Evolutionary conservation across 2,113 vertebrate species (phyloP).

Genomic region (Alligator mississippiensis): DNA sequence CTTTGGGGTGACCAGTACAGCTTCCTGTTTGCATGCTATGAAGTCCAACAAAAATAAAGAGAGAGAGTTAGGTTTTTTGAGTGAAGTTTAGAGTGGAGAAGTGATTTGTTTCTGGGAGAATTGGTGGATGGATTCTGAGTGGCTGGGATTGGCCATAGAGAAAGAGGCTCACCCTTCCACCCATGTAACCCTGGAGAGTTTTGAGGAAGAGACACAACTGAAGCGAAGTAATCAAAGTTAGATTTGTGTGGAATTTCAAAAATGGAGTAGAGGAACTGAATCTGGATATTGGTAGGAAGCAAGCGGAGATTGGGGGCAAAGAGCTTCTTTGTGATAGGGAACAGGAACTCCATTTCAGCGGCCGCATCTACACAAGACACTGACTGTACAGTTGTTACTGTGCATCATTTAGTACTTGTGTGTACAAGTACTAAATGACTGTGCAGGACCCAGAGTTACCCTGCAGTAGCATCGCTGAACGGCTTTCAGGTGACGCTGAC

Average conservation of each 20-base stretch:
- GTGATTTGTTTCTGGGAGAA: neutral
- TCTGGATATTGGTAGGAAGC: neutral
- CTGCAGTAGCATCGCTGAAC: too few relatives aligned
- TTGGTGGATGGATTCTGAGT: neutral
- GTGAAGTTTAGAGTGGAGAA: neutral
- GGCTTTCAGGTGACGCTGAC: too few relatives aligned
- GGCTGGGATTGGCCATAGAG: neutral
- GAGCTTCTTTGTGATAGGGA: neutral
- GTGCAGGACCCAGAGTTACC: too few relatives aligned
- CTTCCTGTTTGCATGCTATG: neutral
- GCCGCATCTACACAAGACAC: too few relatives aligned
- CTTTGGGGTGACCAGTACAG: neutral
- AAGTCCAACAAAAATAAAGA: neutral
- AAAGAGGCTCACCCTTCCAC: accelerated
- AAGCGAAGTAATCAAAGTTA: neutral
- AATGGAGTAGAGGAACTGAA: neutral
- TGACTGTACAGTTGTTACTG: too few relatives aligned
- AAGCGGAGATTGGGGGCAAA: neutral
- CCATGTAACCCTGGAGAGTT: neutral
- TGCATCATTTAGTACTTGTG: too few relatives aligned
- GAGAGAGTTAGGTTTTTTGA: neutral
- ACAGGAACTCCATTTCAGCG: neutral
- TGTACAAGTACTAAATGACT: too few relatives aligned
- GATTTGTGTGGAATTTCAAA: neutral
- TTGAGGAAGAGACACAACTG: accelerated